Percentiles rank a stretch among this genome's conserved stretches.
phyloP scores from a whole-genome alignment of 2,797 vertebrate species.

The Allobates femoralis region DNA sequence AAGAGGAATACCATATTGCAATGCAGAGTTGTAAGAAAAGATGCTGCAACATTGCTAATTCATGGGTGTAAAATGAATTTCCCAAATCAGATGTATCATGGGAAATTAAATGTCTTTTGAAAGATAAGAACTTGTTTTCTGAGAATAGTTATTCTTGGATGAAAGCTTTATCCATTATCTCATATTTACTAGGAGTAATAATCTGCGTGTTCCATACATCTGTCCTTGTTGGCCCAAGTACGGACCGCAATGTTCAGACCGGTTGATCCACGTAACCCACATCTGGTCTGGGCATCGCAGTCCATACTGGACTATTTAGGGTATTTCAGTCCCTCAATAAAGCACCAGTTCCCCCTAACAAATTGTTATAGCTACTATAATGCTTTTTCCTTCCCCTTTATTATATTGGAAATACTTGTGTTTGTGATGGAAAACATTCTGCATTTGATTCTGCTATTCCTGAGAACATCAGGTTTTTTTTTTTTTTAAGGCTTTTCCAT shows the following conservation, averaged over 20 bases:
- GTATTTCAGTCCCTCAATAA: background rate
- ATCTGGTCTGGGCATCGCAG: too few species aligned
- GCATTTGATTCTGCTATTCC: background rate
- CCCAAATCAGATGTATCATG: background rate
- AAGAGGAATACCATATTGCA: background rate
- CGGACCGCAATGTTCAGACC: too few species aligned
- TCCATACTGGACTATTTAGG: too few species aligned
- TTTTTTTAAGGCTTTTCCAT: background rate
- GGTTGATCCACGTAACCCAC: too few species aligned
- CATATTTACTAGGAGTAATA: background rate
- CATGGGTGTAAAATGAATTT: background rate
- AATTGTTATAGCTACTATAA: conserved; percentile 63
- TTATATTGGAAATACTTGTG: background rate
- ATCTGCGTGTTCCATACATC: too few species aligned
- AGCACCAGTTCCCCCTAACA: conserved; percentile 34
- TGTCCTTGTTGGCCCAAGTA: too few species aligned
- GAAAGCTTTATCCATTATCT: background rate
- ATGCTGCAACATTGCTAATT: background rate
- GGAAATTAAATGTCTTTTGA: background rate
- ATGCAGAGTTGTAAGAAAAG: background rate
- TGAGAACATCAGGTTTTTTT: background rate
- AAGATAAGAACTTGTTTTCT: background rate
- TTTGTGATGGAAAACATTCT: background rate
- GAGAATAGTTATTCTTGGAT: background rate
- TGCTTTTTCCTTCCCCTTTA: background rate